Evolutionary conservation across 2,888 invertebrate species (phyloP), one percentile per base, ranked within the genome.

Genomic region (Coremacera marginata): DNA sequence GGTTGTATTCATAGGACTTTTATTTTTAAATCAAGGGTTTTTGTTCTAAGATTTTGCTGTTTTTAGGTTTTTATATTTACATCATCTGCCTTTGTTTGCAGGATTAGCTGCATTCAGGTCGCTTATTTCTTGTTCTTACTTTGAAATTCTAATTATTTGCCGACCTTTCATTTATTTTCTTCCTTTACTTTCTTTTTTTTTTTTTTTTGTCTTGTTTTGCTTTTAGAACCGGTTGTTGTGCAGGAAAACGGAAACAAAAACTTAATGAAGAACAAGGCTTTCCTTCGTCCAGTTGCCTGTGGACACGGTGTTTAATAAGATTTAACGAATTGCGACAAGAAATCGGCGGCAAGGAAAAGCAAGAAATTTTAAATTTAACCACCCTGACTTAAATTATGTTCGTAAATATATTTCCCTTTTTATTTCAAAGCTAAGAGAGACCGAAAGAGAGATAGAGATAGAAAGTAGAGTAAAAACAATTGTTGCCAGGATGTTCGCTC

Each of bases 31-130:
- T 44, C 44, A 44, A 44, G 44, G 44, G 22, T 65, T n/a, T 70
- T 70, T 11, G 51, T 25, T 51, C 51, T 71, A 76, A 76, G 65
- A n/a, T 79, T 80, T 57, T 11, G 49, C 49, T 76, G 72, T 76
- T 73, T 74, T 44, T 27, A 16, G 34, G 44, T 52, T 22, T 22
- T 31, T 11, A 44, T 27, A 37, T 57, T 76, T 71, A 37, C 44
- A 55, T 70, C 11, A n/a, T 57, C 22, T 44, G 49, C n/a, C 31
- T 67, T 52, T 19, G 19, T 37, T 49, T 19, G 8, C 44, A 27
- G 57, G 71, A 37, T 31, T 71, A 55, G 9, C 55, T n/a, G 57
- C 16, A 34, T 16, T 49, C 31, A 31, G 49, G 31, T 49, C 31
- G 27, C 37, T 44, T 27, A 60, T 22, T 62, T n/a, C 60, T 60